Evolutionary conservation across 2,113 vertebrate species (phyloP), one percentile per base, ranked within the genome.

Genomic region (Coturnix japonica): DNA sequence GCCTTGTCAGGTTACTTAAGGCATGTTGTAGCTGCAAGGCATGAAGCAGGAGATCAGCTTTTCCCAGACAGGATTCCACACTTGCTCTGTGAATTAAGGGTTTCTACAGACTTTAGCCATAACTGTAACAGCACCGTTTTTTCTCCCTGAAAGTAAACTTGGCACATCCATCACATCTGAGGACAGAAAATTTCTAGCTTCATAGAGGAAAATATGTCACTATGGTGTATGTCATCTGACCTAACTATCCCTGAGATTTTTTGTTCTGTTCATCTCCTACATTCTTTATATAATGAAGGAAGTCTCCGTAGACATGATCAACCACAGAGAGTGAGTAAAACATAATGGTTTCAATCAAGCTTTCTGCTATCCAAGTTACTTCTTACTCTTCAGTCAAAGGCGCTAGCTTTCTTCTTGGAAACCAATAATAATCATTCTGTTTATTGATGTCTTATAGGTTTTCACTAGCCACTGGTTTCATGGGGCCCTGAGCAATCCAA

Each of bases 241-340:
- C 93, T 95, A 91, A 82, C 93, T 94, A 51, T 96, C 91, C 88
- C 91, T 73, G 83, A 91, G 87, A 92, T 91, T 95, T 95, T 95
- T 94, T 96, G 87, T 91, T 95, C 89, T 87, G 85, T 95, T 95
- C 94, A 85, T 97, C 93, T 95, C 79, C 59, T 93, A 79, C 70
- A 79, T 2, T 0, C 81, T 81, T 92, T 85, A 90, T 94, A 90
- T 96, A 96, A 96, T 94, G 92, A 95, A 96, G 92, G 81, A 95
- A 95, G 93, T 93, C 94, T 96, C 95, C 43, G 12, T 89, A 85
- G 96, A 76, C 81, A 49, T 91, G 88, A 87, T 94, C 83, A 94
- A n/a, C 86, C 63, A 41, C 73, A 79, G 77, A 85, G 85, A 95
- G 89, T 90, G 91, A 92, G 89, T 82, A 87, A 94, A 93, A 61